These are phyloP conservation scores for Drosophila meridiana DNA, from an alignment of 2,888 invertebrate genomes.

Conservation along the genomic window DNA sequence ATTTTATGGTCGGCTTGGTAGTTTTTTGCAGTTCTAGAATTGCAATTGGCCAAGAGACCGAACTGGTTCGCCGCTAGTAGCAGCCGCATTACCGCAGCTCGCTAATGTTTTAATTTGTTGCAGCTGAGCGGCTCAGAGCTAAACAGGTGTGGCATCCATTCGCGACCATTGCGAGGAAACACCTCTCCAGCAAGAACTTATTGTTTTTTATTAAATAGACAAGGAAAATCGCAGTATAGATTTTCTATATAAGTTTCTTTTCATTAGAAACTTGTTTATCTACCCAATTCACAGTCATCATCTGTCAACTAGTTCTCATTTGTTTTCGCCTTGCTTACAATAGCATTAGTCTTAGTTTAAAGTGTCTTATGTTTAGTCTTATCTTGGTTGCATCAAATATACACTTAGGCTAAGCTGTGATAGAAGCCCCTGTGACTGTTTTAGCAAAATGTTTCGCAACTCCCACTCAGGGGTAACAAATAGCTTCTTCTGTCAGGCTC, in stretches of 20 bases:
- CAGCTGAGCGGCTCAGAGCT: slow-evolving; percentile 11
- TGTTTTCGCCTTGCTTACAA: slow-evolving; percentile 15
- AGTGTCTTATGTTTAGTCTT: slow-evolving; percentile 8
- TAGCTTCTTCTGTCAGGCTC: slow-evolving; percentile 7
- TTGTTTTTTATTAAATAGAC: background rate
- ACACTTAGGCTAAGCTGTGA: slow-evolving; percentile 11
- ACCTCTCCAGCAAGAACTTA: background rate
- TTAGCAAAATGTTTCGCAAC: slow-evolving; percentile 43
- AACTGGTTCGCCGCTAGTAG: slow-evolving; percentile 65
- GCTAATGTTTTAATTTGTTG: slow-evolving; percentile 72
- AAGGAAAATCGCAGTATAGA: background rate
- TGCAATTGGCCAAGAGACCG: slow-evolving; percentile 51
- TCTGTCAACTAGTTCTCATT: slow-evolving; percentile 9
- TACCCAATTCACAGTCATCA: background rate
- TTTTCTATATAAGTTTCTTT: background rate
- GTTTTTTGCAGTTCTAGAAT: slow-evolving; percentile 52
- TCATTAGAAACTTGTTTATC: background rate
- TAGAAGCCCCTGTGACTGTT: slow-evolving; percentile 11
- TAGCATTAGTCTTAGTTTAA: slow-evolving; percentile 15
- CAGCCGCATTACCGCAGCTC: slow-evolving; percentile 41
- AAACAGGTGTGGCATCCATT: slow-evolving; percentile 21
- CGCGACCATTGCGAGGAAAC: background rate
- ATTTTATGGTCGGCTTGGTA: slow-evolving; percentile 65
- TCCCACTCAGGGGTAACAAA: slow-evolving; percentile 45
- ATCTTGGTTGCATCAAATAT: slow-evolving; percentile 37